These are phyloP conservation scores for Odontesthes bonariensis DNA, from an alignment of 2,113 vertebrate species.

Conservation along the genomic window DNA sequence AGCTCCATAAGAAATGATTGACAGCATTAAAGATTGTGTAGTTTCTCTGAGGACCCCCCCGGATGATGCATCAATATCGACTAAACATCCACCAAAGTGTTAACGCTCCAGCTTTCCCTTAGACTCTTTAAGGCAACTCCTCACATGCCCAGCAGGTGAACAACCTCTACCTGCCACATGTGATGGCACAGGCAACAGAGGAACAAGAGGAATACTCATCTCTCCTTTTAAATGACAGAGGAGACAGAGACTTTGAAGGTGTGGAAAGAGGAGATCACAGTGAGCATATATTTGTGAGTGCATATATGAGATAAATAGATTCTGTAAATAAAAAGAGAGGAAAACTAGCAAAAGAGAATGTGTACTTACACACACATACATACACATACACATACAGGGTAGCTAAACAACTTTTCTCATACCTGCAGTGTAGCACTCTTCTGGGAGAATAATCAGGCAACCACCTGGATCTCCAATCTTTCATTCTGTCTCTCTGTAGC, in stretches of 20 bases:
- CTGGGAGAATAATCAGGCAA: conserved; percentile 53
- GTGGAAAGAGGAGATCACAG: conserved; percentile 25
- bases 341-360: background rate
- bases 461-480: conserved; percentile 52
- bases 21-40: conserved; percentile 35
- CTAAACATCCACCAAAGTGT: conserved; percentile 33
- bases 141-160: conserved; percentile 56
- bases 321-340: conserved; percentile 15
- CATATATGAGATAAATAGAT: conserved; percentile 44
- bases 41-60: conserved; percentile 30
- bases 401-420: conserved; percentile 35
- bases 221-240: conserved; percentile 29
- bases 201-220: conserved; percentile 44
- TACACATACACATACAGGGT: conserved; percentile 3
- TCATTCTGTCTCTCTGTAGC: conserved; percentile 2
- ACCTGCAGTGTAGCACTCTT: conserved; percentile 49
- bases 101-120: conserved; percentile 22
- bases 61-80: conserved; percentile 42
- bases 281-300: conserved; percentile 25
- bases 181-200: conserved; percentile 14
- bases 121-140: conserved; percentile 42
- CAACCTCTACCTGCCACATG: conserved; percentile 41
- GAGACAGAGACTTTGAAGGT: conserved; percentile 38
- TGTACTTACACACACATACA: conserved; percentile 2
- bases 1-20: conserved; percentile 54